These are phyloP conservation scores for Myrmophylax atrothorax DNA, from an alignment of 2,113 vertebrate genomes.

Conservation along the genomic window DNA sequence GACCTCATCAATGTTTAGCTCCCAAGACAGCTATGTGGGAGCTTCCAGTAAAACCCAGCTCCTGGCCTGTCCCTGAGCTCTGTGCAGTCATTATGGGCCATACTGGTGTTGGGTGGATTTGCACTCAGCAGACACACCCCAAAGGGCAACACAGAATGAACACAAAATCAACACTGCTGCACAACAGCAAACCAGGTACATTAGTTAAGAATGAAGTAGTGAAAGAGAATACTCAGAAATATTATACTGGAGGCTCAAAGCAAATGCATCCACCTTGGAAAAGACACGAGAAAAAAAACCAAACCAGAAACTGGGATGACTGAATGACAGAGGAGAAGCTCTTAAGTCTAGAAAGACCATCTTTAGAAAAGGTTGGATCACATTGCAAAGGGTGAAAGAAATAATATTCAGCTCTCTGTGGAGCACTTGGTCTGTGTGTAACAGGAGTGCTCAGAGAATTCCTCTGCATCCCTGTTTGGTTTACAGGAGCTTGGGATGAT, in stretches of 20 bases:
- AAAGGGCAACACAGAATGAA: not conserved
- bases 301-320: not conserved
- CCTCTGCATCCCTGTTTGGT: not conserved
- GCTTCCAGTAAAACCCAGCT: not conserved
- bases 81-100: not conserved
- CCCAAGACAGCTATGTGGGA: not conserved
- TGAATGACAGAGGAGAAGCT: not conserved
- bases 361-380: not conserved
- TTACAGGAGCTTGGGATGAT: not conserved
- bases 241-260: not conserved
- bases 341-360: not conserved
- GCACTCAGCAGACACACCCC: not conserved
- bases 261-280: not conserved
- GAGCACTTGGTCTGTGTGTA: rapidly evolving
- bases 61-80: not conserved
- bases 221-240: not conserved
- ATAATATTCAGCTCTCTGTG: not conserved
- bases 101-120: not conserved
- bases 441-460: not conserved
- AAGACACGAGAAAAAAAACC: not conserved
- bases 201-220: not conserved
- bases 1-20: not conserved
- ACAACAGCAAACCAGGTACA: not conserved
- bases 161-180: not conserved
- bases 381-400: not conserved